Conservation (phyloP, 2,797 vertebrate genomes). For the Neosalanx taihuensis region DNA sequence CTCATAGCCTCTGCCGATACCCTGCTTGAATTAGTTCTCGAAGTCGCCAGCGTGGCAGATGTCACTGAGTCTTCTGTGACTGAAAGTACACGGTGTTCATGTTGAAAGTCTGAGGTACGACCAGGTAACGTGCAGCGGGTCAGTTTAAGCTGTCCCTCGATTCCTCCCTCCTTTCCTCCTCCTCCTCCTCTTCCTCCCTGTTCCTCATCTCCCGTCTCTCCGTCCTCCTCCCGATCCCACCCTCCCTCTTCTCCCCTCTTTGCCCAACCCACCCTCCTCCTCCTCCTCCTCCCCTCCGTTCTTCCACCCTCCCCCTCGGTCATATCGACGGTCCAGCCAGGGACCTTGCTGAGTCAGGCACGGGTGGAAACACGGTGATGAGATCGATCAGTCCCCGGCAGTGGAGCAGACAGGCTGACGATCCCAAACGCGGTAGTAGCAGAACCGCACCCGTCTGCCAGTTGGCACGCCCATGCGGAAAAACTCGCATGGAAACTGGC, state of each 20-base stretch:
- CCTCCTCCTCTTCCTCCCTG: neutral
- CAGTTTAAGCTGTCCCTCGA: too few species aligned
- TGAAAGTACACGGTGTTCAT: too few species aligned
- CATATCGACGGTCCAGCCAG: neutral
- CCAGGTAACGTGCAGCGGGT: too few species aligned
- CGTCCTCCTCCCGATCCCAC: too few species aligned
- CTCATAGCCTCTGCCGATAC: too few species aligned
- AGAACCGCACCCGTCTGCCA: slow-evolving; percentile 28
- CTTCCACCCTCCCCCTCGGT: neutral
- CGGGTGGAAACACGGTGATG: neutral
- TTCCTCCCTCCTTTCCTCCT: neutral
- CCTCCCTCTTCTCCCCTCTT: too few species aligned
- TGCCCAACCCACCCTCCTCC: too few species aligned
- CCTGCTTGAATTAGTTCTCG: too few species aligned
- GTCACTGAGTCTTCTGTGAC: too few species aligned
- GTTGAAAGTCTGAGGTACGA: too few species aligned
- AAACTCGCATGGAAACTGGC: neutral
- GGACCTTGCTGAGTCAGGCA: slow-evolving; percentile 5
- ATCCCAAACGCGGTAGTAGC: slow-evolving; percentile 36
- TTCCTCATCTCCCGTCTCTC: neutral
- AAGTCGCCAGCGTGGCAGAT: neutral
- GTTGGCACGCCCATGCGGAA: neutral
- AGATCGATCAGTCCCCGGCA: slow-evolving; percentile 49
- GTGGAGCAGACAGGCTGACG: slow-evolving; percentile 41
- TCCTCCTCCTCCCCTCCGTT: neutral